phyloP scores from a whole-genome alignment of 2,113 vertebrate genomes.

The Seriola aureovittata region DNA sequence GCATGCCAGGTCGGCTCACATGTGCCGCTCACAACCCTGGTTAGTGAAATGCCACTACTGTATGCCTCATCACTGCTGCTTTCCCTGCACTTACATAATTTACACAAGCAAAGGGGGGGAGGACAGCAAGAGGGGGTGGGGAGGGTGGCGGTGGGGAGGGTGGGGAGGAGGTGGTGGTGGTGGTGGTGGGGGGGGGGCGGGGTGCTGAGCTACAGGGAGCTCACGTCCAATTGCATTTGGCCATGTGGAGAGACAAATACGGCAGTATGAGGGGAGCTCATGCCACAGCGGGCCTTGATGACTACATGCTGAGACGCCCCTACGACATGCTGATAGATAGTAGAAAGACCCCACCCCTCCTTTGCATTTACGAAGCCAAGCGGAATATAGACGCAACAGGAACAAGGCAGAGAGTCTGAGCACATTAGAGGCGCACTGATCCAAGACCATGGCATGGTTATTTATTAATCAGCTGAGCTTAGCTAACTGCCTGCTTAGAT shows the following conservation, averaged over 20 bases:
- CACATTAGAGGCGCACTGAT: constrained; percentile 80
- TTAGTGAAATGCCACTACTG: constrained; percentile 69
- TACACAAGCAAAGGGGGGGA: constrained; percentile 70
- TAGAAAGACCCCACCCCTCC: constrained; percentile 58
- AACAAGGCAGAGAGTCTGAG: constrained; percentile 76
- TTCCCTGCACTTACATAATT: constrained; percentile 83
- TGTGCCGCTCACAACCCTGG: constrained; percentile 43
- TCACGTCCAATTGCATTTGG: constrained; percentile 74
- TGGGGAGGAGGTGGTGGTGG: background rate
- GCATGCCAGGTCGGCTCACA: constrained; percentile 32
- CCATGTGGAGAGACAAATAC: constrained; percentile 73
- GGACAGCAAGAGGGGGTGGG: constrained; percentile 22
- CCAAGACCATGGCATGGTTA: constrained; percentile 77
- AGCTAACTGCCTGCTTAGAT: constrained; percentile 80
- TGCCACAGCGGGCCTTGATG: constrained; percentile 76
- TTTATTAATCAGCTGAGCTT: constrained; percentile 85
- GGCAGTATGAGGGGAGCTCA: constrained; percentile 58
- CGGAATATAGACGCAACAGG: constrained; percentile 72
- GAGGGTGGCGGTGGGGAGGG: background rate
- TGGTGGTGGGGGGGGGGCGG: too few relatives aligned
- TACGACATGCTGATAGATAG: constrained; percentile 72
- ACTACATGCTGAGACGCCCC: constrained; percentile 76
- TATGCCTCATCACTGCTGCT: constrained; percentile 63
- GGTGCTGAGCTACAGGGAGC: constrained; percentile 43
- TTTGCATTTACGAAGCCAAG: constrained; percentile 65